Evolutionary conservation across 2,797 vertebrate genomes (phyloP), one percentile per base, ranked within the genome.

Genomic region (Lagodon rhomboides): DNA sequence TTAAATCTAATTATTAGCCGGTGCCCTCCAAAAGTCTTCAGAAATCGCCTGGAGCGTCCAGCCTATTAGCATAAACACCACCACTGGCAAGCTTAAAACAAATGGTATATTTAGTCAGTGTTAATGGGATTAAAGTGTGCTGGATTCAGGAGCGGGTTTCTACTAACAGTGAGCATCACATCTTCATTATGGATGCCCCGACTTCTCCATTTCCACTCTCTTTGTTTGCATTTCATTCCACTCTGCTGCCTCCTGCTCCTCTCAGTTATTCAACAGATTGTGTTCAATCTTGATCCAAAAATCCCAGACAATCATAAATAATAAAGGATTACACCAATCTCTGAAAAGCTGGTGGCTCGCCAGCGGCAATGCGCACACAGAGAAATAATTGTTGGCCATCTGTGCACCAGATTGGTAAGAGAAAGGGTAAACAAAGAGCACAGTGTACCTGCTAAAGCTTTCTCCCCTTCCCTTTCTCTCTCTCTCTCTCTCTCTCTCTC

Each of bases 261-360:
- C 89, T 87, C 85, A 77, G 91, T 92, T 94, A 93, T 94, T 94
- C 93, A 95, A 93, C 94, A 95, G 94, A 94, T 95, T 95, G 93
- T 94, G 89, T 93, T 95, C 91, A 95, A 94, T 95, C 93, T 88
- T 91, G 90, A 95, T 94, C 93, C 94, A 94, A 87, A 93, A 91
- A 94, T 95, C 93, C 91, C 90, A 94, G 94, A 95, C 94, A 94
- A 94, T 95, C 94, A 95, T 95, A 95, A 95, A 96, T 96, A 95
- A 95, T 95, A 95, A 94, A 96, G 93, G 94, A 95, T 95, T 95
- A 95, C 95, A 95, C 89, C 94, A 94, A 95, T 96, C 92, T 92
- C 89, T 84, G 88, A 91, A 92, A 94, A 93, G 90, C 91, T 93
- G 92, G 87, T 93, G 89, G 88, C 86, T 92, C 49, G 91, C 94